phyloP scores from a whole-genome alignment of 2,113 vertebrate species.

The Acrocephalus kingi region DNA sequence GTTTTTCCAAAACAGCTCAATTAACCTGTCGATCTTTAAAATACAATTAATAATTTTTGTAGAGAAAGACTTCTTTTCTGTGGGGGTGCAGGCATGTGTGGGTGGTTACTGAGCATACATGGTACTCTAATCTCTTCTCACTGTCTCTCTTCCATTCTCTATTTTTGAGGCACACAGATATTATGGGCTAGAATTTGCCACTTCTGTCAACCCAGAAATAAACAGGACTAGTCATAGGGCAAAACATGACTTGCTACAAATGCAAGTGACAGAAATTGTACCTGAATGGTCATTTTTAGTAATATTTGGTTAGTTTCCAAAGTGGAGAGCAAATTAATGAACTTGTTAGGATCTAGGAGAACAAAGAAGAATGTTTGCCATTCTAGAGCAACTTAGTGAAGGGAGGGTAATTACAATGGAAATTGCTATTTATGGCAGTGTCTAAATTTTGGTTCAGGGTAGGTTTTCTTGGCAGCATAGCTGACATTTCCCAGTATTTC shows the following conservation, averaged over 20 bases:
- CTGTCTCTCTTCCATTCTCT: constrained; percentile 20
- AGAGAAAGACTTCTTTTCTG: neutral
- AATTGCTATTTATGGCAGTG: neutral
- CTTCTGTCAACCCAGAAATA: constrained; percentile 41
- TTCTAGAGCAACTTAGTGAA: neutral
- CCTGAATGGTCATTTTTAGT: neutral
- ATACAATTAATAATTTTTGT: constrained; percentile 7
- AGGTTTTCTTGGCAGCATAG: neutral
- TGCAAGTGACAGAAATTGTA: neutral
- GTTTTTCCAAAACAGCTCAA: neutral
- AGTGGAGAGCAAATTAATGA: neutral
- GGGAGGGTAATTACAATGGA: neutral
- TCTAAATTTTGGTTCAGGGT: neutral
- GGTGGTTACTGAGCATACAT: constrained; percentile 43
- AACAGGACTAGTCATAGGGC: constrained; percentile 30
- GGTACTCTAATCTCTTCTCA: neutral
- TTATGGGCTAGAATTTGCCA: constrained; percentile 1
- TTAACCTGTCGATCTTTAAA: constrained; percentile 8
- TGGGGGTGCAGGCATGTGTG: neutral
- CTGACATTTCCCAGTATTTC: constrained; percentile 12
- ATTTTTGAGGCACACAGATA: constrained; percentile 7
- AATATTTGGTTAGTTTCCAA: neutral
- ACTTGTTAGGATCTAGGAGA: neutral
- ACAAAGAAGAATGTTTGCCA: neutral
- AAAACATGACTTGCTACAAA: constrained; percentile 12